These are phyloP conservation scores for Littorina saxatilis DNA, from an alignment of 1,140 invertebrate genomes.

Conservation along the genomic window DNA sequence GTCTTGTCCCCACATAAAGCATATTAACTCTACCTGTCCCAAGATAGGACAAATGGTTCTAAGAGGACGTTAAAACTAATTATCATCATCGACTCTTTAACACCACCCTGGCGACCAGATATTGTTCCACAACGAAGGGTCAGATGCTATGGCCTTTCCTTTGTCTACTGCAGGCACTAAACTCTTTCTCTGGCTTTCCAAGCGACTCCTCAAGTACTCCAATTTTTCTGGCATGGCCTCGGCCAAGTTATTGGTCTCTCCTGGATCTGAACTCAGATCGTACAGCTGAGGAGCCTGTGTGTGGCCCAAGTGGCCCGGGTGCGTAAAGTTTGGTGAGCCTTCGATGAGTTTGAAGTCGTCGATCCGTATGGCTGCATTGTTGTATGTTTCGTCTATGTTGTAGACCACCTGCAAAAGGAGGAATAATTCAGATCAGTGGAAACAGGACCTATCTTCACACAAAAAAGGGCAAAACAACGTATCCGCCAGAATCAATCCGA, in stretches of 20 bases:
- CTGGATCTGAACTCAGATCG: conserved; percentile 18
- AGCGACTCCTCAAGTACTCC: background rate
- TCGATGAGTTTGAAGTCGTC: conserved; percentile 26
- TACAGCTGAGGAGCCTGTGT: background rate
- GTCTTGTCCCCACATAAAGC: no score
- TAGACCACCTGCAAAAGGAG: conserved; percentile 23
- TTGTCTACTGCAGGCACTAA: conserved; percentile 16
- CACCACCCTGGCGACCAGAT: conserved; percentile 28
- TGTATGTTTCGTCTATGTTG: conserved; percentile 25
- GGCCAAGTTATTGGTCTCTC: conserved; percentile 22
- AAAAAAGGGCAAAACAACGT: no score
- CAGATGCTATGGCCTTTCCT: background rate
- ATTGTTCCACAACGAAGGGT: background rate
- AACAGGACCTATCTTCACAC: no score
- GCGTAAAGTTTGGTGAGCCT: background rate
- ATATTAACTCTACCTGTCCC: no score
- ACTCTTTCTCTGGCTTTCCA: background rate
- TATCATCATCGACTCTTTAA: no score
- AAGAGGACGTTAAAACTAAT: no score
- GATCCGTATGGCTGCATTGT: conserved; percentile 21
- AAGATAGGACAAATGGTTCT: no score
- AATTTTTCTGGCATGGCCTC: background rate
- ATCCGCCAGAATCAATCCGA: no score
- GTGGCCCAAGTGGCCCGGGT: background rate
- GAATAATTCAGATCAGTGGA: no score